These are phyloP conservation scores for Scolopax bukidnonensis DNA, from an alignment of 2,797 vertebrate genomes.

Conservation along the genomic window DNA sequence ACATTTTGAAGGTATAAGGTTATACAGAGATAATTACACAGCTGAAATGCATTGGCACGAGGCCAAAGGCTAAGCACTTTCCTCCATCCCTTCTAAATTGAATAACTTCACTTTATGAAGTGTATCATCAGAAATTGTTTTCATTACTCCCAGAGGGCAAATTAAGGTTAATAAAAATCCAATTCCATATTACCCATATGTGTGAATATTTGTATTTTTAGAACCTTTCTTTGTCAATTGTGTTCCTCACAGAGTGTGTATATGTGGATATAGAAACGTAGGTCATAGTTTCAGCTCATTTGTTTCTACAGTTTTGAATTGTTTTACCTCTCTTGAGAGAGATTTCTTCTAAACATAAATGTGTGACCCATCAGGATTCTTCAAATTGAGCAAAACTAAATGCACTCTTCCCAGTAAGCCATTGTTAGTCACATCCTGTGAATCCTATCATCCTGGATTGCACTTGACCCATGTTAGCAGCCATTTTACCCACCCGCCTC, in stretches of 20 bases:
- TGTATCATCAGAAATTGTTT: slow-evolving; percentile 37
- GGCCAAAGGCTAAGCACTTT: slow-evolving; percentile 44
- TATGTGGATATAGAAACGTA: not conserved
- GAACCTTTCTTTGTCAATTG: not conserved
- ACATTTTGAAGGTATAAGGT: slow-evolving; percentile 17
- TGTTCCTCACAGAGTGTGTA: not conserved
- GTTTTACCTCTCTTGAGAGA: not conserved
- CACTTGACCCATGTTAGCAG: not conserved
- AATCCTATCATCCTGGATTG: not conserved
- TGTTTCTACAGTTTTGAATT: not conserved
- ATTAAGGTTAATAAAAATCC: slow-evolving; percentile 61
- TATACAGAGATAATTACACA: slow-evolving; percentile 49
- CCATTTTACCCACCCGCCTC: not conserved
- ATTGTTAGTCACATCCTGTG: not conserved
- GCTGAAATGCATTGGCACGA: slow-evolving; percentile 39
- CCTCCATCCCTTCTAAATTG: slow-evolving; percentile 13
- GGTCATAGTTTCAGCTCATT: not conserved
- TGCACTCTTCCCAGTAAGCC: rapidly evolving
- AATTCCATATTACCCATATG: not conserved
- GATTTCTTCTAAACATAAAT: not conserved
- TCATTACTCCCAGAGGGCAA: slow-evolving; percentile 42
- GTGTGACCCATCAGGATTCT: not conserved
- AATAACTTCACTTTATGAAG: slow-evolving; percentile 48
- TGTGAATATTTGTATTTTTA: slow-evolving; percentile 41
- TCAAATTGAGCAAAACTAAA: not conserved